phyloP scores from a whole-genome alignment of 2,113 vertebrate species.

The Xiphorhynchus elegans region DNA sequence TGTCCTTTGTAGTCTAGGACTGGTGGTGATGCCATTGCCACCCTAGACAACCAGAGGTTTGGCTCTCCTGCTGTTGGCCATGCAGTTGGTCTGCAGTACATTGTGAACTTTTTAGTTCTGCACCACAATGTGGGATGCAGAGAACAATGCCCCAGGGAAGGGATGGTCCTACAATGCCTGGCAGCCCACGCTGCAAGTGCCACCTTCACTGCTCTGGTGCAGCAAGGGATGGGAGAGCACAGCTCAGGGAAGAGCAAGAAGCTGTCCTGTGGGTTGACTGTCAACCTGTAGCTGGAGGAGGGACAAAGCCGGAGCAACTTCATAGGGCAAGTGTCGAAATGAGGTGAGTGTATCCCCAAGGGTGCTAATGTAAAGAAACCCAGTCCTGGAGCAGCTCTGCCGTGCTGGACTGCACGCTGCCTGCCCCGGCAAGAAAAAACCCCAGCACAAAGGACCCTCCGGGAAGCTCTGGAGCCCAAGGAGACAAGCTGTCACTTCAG shows the following conservation, averaged over 20 bases:
- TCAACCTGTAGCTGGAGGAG: not conserved
- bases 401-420: not conserved
- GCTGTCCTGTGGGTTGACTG: not conserved
- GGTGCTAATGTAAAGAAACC: not conserved
- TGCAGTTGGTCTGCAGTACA: not conserved
- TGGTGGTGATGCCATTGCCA: not conserved
- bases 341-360: not conserved
- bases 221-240: rapidly evolving
- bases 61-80: not conserved
- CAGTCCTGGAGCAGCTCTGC: rapidly evolving
- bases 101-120: not conserved
- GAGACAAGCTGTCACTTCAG: not conserved
- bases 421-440: not conserved
- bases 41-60: not conserved
- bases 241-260: not conserved
- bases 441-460: not conserved
- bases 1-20: rapidly evolving
- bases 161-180: not conserved
- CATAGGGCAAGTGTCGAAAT: not conserved
- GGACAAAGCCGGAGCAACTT: not conserved
- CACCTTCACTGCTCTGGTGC: not conserved
- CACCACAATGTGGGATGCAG: not conserved
- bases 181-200: not conserved
- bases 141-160: not conserved
- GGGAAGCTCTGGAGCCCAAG: not conserved